Evolutionary conservation across 2,113 vertebrate genomes (phyloP), one percentile per base, ranked within the genome.

Genomic region (Pholis gunnellus): DNA sequence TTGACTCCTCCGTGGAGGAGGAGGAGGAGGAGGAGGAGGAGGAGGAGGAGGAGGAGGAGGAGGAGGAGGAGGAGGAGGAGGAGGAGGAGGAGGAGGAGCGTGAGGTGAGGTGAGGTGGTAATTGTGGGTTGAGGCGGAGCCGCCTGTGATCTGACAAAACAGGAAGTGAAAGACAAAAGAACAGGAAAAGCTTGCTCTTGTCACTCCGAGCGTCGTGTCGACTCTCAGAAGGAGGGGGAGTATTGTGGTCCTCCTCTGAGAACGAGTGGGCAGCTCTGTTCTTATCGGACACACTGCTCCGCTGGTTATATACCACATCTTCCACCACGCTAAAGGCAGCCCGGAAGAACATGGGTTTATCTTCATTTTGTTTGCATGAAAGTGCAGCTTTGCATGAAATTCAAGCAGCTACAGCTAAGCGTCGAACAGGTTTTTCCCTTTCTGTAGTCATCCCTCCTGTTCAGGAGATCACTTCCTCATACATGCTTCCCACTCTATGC

Each of bases 71-170:
- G 65, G 76, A 77, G 81, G 77, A 78, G 65, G 34, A 65, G 80
- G 29, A 29, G 29, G 29, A 29, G 29, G 29, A 29, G 29, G 22
- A 44, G 67, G 42, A 44, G 67, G 44, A 79, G 71, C 72, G 76
- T 46, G 29, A 56, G 81, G 17, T 1, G 29, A 29, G 29, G 29
- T 64, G 75, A 83, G 72, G 74, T 64, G 75, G 79, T 87, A 91
- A 90, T 91, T 90, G 88, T 86, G 75, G 89, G 75, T 72, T 17
- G 59, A 64, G 69, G 27, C 69, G 63, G 78, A 71, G 73, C 71
- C 17, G 29, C 46, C 61, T 74, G 64, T 54, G 78, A 84, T 86
- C 81, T 78, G 79, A 82, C 81, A 82, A 11, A 78, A 54, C 9
- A 18, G 72, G 34, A 42, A 48, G 40, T 9, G 38, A 34, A 44